Evolutionary conservation across 2,888 invertebrate genomes (phyloP), one percentile per base, ranked within the genome.

Genomic region (Nomada ferruginata): DNA sequence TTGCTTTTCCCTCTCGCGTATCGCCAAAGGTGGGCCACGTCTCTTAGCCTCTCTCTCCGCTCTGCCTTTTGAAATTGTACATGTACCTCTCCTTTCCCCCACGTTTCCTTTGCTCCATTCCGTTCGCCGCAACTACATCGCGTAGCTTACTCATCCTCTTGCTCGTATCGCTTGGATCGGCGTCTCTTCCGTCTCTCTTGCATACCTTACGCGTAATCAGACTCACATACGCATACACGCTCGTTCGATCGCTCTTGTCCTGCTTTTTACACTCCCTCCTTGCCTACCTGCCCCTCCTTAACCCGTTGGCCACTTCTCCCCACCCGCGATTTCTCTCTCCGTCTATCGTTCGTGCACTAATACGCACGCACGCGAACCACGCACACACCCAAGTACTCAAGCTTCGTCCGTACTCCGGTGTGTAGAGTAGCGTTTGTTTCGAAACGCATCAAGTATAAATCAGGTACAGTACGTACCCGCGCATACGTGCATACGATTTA

Each of bases 161-260:
- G 64, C 55, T 64, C 53, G 13, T 15, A 64, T 47, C 71, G 65
- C 47, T 59, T 9, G 29, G 10, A 26, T 15, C 42, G n/a, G 26
- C 44, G 10, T 44, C 26, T 44, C 20, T 18, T 69, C 23, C 29
- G 0, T 55, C 63, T 68, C 64, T 63, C 50, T 42, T 29, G 47
- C 57, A 2, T 57, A 7, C 23, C n/a, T n/a, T 26, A 44, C 69
- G 57, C 71, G 76, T 70, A 71, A 76, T 76, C 69, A 63, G 64
- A 76, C 20, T 70, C 69, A 63, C 1, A n/a, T 53, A 2, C 55
- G 11, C 26, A 26, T 26, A 26, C 57, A 55, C 70, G 15, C 3
- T 42, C 20, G 26, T 47, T 29, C 61, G 61, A 69, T 76, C 71
- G 36, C 42, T 71, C 71, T 64, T 50, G 59, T 52, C 76, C 72